Conservation (phyloP, 2,888 invertebrate genomes). For the Notodonta ziczac region DNA sequence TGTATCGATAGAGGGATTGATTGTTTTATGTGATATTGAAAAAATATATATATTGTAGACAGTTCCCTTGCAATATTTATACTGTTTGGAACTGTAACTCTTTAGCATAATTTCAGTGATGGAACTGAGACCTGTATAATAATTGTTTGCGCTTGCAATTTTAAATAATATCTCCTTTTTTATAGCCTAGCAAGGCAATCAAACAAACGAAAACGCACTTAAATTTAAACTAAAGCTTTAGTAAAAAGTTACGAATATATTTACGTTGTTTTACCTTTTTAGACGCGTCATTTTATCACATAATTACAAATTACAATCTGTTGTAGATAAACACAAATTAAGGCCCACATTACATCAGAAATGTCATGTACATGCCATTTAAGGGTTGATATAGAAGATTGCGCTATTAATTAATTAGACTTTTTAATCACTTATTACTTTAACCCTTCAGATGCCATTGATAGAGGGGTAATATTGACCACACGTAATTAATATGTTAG, state of each 20-base stretch:
- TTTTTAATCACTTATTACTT: conserved; percentile 66
- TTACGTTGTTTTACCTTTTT: background rate
- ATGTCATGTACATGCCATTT: conserved; percentile 69
- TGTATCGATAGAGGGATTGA: conserved; percentile 7
- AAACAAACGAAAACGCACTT: no score
- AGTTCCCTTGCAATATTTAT: no score
- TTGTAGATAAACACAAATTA: conserved; percentile 42
- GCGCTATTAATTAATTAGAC: conserved; percentile 63
- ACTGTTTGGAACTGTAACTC: no score
- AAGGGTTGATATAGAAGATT: conserved; percentile 57
- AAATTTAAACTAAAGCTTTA: no score
- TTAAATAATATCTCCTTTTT: no score
- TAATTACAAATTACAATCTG: conserved; percentile 19
- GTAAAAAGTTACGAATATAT: no score
- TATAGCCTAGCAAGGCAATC: no score
- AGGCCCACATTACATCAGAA: conserved; percentile 64
- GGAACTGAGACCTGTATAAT: no score
- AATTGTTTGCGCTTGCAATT: no score
- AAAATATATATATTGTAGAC: background rate
- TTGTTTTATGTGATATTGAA: background rate
- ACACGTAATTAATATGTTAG: conserved; percentile 26
- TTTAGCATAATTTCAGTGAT: no score
- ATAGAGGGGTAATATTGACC: conserved; percentile 34
- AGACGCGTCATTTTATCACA: no score
- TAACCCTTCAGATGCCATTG: conserved; percentile 60